phyloP scores from a whole-genome alignment of 2,797 vertebrate species.

The Sparidentex hasta region DNA sequence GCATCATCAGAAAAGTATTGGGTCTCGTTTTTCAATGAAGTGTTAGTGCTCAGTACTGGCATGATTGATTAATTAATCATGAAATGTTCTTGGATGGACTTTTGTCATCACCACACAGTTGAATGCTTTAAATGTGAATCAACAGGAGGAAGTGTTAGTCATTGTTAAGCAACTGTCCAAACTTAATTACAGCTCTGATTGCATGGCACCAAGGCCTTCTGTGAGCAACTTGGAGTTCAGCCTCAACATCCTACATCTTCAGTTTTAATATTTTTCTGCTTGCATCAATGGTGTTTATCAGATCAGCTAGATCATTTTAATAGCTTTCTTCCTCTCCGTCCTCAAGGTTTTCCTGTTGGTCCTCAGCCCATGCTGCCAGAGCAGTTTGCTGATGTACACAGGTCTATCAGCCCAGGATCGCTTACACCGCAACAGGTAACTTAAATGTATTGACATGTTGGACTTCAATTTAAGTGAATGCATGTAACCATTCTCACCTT shows the following conservation, averaged over 20 bases:
- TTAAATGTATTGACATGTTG: neutral
- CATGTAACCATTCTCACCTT: neutral
- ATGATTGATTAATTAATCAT: too few relatives aligned
- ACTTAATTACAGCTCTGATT: neutral
- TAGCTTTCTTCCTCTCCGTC: slow-evolving; percentile 44
- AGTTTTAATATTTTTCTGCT: neutral
- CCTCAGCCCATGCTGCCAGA: slow-evolving; percentile 87
- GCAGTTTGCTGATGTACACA: slow-evolving; percentile 90
- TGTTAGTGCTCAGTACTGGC: neutral
- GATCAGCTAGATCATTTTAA: slow-evolving; percentile 17
- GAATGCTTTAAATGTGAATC: neutral
- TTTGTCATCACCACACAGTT: neutral
- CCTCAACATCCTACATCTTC: neutral
- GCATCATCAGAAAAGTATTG: neutral
- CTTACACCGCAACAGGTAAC: slow-evolving; percentile 89
- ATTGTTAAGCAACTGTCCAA: neutral
- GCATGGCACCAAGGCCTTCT: neutral
- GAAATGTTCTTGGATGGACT: neutral
- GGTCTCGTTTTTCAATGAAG: neutral
- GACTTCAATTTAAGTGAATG: neutral
- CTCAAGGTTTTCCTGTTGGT: slow-evolving; percentile 79
- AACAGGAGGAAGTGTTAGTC: neutral
- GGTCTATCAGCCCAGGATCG: slow-evolving; percentile 90
- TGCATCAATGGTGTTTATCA: neutral
- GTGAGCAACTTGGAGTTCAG: neutral